These are phyloP conservation scores for Anarrhichthys ocellatus DNA, from an alignment of 2,113 vertebrate species.

Conservation along the genomic window DNA sequence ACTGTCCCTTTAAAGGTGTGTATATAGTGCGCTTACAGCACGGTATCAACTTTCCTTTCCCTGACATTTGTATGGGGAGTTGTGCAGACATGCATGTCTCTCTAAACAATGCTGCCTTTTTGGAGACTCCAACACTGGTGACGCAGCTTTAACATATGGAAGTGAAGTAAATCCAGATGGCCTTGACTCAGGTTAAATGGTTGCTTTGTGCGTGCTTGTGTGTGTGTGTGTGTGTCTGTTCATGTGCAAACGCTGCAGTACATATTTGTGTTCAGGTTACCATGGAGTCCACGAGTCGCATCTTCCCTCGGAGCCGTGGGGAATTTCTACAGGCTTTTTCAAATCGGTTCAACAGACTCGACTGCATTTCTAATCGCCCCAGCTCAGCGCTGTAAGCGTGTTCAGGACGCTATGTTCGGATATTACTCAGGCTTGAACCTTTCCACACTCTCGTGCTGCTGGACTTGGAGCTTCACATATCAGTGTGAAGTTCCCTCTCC, in stretches of 20 bases:
- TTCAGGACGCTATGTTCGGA: conserved; percentile 29
- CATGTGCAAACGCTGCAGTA: conserved; percentile 45
- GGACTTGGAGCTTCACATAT: conserved; percentile 40
- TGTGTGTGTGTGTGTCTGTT: conserved; percentile 17
- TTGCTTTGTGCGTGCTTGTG: conserved; percentile 49
- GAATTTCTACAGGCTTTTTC: conserved; percentile 64
- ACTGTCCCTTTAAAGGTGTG: not conserved
- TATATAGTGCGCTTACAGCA: conserved; percentile 1
- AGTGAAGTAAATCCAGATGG: conserved; percentile 66
- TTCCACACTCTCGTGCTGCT: conserved; percentile 34
- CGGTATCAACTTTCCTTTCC: conserved; percentile 34
- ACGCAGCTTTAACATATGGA: conserved; percentile 45
- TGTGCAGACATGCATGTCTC: conserved; percentile 29
- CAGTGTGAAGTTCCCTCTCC: conserved; percentile 45
- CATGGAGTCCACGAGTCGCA: conserved; percentile 40
- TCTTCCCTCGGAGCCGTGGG: conserved; percentile 55
- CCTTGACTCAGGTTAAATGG: conserved; percentile 59
- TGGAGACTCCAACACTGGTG: conserved; percentile 53
- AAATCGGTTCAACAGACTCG: conserved; percentile 17
- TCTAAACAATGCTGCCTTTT: conserved; percentile 58
- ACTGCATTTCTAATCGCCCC: conserved; percentile 21
- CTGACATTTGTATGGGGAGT: conserved; percentile 24
- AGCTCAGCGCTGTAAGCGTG: not conserved
- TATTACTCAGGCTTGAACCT: conserved; percentile 45
- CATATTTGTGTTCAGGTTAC: conserved; percentile 58